Conservation (phyloP, 2,888 invertebrate genomes). For the Protula sp. region DNA sequence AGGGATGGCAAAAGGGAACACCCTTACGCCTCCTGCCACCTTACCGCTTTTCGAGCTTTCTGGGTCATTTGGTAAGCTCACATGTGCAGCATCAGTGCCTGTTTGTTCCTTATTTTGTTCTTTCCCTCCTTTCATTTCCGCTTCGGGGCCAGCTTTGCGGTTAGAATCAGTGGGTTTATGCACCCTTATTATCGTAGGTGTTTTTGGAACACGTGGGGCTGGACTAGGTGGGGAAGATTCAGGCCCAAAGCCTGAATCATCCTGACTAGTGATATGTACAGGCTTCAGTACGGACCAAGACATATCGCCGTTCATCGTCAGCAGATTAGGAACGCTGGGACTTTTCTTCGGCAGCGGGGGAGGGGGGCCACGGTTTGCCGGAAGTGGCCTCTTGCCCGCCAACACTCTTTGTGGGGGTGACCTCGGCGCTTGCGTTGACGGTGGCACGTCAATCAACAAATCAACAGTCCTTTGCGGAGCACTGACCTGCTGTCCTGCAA, state of each 20-base stretch:
- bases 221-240: not conserved
- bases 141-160: too few relatives aligned
- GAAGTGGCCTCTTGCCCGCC: not conserved
- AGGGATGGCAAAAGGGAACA: not conserved
- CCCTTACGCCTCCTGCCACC: not conserved
- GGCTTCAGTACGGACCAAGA: not conserved
- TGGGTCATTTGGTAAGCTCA: too few relatives aligned
- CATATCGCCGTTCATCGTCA: not conserved
- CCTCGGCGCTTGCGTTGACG: not conserved
- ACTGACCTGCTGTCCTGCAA: not conserved
- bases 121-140: too few relatives aligned
- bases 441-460: not conserved
- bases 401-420: not conserved
- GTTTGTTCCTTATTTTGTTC: not conserved
- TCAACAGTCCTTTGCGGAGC: not conserved
- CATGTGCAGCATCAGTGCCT: too few relatives aligned
- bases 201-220: not conserved
- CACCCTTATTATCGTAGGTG: not conserved
- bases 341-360: not conserved
- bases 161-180: too few relatives aligned
- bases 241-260: not conserved
- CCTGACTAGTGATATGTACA: not conserved
- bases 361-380: not conserved
- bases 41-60: not conserved
- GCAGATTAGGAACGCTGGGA: not conserved